These are phyloP conservation scores for Magallana ariakensis DNA, from an alignment of 1,140 invertebrate species.

Conservation along the genomic window DNA sequence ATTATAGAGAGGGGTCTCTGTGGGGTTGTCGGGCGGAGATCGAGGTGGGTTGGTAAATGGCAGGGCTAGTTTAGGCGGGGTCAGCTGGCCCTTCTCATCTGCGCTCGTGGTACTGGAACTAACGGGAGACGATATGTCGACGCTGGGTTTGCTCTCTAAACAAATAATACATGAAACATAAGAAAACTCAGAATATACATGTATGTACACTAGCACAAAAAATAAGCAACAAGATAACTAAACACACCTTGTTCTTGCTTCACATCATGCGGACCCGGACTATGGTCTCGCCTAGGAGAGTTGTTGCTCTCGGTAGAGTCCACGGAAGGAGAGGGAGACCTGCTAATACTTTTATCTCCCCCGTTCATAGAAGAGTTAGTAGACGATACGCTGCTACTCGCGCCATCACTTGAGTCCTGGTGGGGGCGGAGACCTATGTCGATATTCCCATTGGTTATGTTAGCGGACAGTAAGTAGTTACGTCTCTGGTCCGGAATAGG, in stretches of 20 bases:
- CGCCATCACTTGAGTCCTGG: conserved; percentile 45
- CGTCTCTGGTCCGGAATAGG: conserved; percentile 49
- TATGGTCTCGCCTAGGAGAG: not conserved
- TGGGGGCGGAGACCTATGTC: conserved; percentile 34
- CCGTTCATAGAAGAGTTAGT: conserved; percentile 46
- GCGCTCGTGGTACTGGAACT: not conserved
- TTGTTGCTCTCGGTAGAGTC: conserved; percentile 8
- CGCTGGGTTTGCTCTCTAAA: not conserved
- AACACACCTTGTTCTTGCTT: conserved; percentile 45
- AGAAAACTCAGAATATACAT: not conserved
- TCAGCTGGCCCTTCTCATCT: not conserved
- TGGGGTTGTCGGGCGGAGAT: not conserved
- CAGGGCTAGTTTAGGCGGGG: not conserved
- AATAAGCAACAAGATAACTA: not conserved
- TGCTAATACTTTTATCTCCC: conserved; percentile 43
- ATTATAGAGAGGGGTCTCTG: not conserved
- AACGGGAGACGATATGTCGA: not conserved
- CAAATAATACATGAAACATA: not conserved
- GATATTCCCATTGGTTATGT: conserved; percentile 44
- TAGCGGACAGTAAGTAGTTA: conserved; percentile 21
- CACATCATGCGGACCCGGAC: not conserved
- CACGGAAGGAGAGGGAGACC: conserved; percentile 46
- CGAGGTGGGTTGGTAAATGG: not conserved
- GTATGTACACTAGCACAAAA: not conserved
- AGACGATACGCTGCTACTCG: conserved; percentile 50